phyloP scores from a whole-genome alignment of 2,797 vertebrate species.

The Streptopelia turtur region DNA sequence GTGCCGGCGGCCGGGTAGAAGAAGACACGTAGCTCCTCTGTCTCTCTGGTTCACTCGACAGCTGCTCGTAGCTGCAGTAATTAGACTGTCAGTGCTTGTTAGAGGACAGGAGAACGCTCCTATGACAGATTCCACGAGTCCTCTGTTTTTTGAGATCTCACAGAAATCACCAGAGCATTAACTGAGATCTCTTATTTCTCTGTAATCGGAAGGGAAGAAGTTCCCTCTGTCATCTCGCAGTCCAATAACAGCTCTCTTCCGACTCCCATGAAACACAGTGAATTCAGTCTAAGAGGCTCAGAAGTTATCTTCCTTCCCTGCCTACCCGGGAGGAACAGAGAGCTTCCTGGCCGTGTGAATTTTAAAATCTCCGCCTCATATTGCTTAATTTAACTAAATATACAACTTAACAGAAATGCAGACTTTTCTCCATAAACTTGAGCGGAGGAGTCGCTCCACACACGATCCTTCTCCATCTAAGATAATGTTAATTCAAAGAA shows the following conservation, averaged over 20 bases:
- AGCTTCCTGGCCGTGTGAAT: not conserved
- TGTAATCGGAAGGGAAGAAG: constrained; percentile 20
- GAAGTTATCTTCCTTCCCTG: not conserved
- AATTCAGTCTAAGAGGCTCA: not conserved
- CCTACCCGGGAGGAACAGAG: not conserved
- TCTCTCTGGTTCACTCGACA: constrained; percentile 90
- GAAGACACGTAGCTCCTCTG: constrained; percentile 83
- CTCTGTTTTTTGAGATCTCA: constrained; percentile 72
- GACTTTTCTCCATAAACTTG: constrained; percentile 7
- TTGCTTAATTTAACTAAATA: not conserved
- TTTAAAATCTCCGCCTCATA: not conserved
- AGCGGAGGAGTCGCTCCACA: not conserved
- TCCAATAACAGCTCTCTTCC: constrained; percentile 35
- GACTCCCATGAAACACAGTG: constrained; percentile 1
- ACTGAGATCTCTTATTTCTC: constrained; percentile 73
- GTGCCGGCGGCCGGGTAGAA: constrained; percentile 62
- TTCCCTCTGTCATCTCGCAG: constrained; percentile 41
- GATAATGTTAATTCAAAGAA: not conserved
- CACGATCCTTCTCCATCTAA: not conserved
- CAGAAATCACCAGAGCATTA: constrained; percentile 76
- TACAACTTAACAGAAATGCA: not conserved
- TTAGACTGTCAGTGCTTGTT: constrained; percentile 99
- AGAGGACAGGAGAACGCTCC: constrained; percentile 87
- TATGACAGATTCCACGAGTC: constrained; percentile 91
- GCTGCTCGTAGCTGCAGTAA: constrained; percentile 95